These are phyloP conservation scores for Pogonocherus hispidulus DNA, from an alignment of 2,888 invertebrate species.

Conservation along the genomic window DNA sequence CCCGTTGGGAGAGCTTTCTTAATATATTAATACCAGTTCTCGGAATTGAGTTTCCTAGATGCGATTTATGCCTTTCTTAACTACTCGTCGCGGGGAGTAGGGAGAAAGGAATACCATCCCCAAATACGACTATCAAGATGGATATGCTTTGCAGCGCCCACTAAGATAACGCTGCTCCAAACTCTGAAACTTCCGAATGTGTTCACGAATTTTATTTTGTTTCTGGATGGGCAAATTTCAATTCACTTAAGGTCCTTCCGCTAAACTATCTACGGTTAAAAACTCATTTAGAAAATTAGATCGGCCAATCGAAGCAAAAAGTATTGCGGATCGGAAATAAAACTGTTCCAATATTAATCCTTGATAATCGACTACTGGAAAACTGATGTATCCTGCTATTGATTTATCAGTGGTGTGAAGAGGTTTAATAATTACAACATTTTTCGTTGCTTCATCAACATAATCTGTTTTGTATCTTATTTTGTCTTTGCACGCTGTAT, in stretches of 20 bases:
- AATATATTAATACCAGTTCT: constrained; percentile 56
- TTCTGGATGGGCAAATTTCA: constrained; percentile 33
- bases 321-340: not conserved
- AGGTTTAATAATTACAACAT: no score
- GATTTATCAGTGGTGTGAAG: no score
- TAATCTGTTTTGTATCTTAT: not conserved
- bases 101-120: constrained; percentile 47
- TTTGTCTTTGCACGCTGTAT: not conserved
- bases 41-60: constrained; percentile 59
- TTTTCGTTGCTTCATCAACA: no score
- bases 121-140: constrained; percentile 20
- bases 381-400: not conserved
- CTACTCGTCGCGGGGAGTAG: constrained; percentile 58
- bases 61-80: constrained; percentile 62
- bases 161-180: constrained; percentile 17
- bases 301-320: constrained; percentile 2
- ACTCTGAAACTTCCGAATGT: constrained; percentile 34
- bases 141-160: constrained; percentile 22
- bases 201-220: constrained; percentile 32
- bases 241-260: constrained; percentile 26
- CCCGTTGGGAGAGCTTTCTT: no score
- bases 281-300: constrained; percentile 34
- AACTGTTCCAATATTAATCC: not conserved
- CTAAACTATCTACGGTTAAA: constrained; percentile 34
- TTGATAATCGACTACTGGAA: not conserved